Evolutionary conservation across 30 jellyfish, hydroid and myxozoan species (phyloP).

Genomic region (Clytia hemisphaerica): DNA sequence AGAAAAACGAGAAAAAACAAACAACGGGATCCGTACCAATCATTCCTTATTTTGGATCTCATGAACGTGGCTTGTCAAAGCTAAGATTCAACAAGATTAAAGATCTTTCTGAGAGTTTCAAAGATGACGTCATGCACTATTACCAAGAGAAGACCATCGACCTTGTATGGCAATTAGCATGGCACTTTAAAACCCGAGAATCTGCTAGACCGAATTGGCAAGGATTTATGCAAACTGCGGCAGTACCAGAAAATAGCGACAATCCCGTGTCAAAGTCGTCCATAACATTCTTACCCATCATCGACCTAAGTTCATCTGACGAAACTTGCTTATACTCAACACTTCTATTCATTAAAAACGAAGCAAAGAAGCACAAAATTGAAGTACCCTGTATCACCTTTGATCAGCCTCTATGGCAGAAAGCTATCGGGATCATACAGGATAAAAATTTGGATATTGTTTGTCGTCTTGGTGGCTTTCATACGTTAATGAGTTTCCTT

Average conservation of each 20-base stretch:
- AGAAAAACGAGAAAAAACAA: neutral
- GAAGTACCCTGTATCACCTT: conserved; percentile 27
- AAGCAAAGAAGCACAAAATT: conserved; percentile 26
- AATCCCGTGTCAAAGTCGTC: no score
- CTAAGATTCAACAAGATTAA: neutral
- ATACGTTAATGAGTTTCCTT: conserved; percentile 30
- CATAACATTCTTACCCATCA: no score
- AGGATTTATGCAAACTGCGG: no score
- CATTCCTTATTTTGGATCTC: neutral
- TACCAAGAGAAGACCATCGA: no score
- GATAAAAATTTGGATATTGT: conserved; percentile 16
- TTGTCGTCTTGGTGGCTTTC: conserved; percentile 46
- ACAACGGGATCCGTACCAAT: neutral
- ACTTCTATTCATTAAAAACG: conserved; percentile 5
- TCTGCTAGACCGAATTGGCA: no score
- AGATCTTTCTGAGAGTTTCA: neutral
- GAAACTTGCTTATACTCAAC: no score
- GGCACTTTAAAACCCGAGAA: no score
- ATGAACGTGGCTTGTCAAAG: neutral
- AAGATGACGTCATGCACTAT: no score
- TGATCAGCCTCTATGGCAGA: conserved; percentile 45
- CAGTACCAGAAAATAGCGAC: no score
- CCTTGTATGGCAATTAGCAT: no score
- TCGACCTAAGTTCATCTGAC: no score
- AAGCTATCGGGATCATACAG: conserved; percentile 15